Conservation (phyloP, 2,888 invertebrate species). For the Nowickia ferox region DNA sequence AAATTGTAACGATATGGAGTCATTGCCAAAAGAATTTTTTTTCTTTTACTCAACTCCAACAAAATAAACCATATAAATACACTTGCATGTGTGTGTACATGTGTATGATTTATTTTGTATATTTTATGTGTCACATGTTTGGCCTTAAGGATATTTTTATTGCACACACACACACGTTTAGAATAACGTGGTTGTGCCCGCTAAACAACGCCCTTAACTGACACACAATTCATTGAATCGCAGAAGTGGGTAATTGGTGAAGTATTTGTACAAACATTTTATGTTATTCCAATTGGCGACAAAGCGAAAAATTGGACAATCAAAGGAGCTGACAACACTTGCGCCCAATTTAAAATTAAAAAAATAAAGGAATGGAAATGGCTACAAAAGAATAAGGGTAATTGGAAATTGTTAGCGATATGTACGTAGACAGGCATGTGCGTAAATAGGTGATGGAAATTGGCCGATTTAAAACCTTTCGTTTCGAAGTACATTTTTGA, state of each 20-base stretch:
- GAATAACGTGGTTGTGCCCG: conserved; percentile 27
- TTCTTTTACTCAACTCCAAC: background rate
- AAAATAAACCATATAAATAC: background rate
- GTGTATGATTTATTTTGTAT: background rate
- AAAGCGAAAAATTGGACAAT: conserved; percentile 80
- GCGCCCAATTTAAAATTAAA: background rate
- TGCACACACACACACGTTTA: conserved; percentile 36
- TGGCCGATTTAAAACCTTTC: too few relatives aligned
- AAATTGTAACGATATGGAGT: background rate
- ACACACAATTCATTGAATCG: conserved; percentile 21
- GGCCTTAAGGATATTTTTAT: conserved; percentile 63
- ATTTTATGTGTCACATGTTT: background rate
- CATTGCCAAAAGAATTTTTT: background rate
- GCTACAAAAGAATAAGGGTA: background rate
- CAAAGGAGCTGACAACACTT: conserved; percentile 65
- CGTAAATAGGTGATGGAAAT: too few relatives aligned
- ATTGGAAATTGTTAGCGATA: too few relatives aligned
- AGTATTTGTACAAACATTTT: conserved; percentile 9
- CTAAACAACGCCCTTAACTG: conserved; percentile 49
- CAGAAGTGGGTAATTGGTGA: conserved; percentile 12
- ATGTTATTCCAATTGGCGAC: conserved; percentile 75
- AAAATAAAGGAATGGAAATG: conserved; percentile 1
- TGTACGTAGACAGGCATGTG: too few relatives aligned
- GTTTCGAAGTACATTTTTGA: too few relatives aligned
- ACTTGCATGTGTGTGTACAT: background rate